Percentiles rank a stretch among this genome's conserved stretches.
phyloP scores from a whole-genome alignment of 2,113 vertebrate species.

The Bufo gargarizans region DNA sequence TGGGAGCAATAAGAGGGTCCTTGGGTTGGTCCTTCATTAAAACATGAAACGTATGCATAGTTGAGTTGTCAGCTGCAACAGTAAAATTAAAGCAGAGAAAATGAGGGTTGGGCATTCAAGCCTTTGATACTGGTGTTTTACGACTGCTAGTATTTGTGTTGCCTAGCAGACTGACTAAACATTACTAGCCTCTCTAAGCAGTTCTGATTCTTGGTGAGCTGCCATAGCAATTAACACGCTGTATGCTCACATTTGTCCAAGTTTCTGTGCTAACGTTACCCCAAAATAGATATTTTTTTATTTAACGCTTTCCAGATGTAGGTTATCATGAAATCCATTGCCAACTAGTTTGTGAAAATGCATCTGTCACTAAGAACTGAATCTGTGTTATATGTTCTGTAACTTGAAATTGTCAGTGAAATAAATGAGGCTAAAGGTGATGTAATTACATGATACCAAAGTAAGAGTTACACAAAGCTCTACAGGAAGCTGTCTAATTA shows the following conservation, averaged over 20 bases:
- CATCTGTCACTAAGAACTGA: conserved; percentile 7
- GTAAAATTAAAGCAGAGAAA: neutral
- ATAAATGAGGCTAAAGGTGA: conserved; percentile 45
- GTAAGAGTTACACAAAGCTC: conserved; percentile 10
- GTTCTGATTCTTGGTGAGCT: neutral
- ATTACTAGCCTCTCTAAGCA: conserved; percentile 11
- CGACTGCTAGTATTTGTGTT: neutral
- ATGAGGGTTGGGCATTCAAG: neutral
- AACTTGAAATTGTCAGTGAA: conserved; percentile 22
- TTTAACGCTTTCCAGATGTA: neutral
- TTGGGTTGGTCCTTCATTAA: neutral
- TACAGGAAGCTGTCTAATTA: conserved; percentile 45
- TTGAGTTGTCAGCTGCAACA: neutral
- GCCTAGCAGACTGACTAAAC: neutral
- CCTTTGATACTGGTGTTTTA: conserved; percentile 1
- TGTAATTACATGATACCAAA: conserved; percentile 38
- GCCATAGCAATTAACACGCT: conserved; percentile 12
- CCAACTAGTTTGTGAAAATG: neutral
- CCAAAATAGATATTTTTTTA: neutral
- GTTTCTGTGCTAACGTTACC: neutral
- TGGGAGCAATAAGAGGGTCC: neutral
- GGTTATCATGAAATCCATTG: neutral
- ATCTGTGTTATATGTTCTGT: conserved; percentile 9
- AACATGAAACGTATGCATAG: neutral
- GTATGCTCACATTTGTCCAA: neutral